Conservation (phyloP, 2,797 vertebrate genomes). For the Anabacerthia variegaticeps region DNA sequence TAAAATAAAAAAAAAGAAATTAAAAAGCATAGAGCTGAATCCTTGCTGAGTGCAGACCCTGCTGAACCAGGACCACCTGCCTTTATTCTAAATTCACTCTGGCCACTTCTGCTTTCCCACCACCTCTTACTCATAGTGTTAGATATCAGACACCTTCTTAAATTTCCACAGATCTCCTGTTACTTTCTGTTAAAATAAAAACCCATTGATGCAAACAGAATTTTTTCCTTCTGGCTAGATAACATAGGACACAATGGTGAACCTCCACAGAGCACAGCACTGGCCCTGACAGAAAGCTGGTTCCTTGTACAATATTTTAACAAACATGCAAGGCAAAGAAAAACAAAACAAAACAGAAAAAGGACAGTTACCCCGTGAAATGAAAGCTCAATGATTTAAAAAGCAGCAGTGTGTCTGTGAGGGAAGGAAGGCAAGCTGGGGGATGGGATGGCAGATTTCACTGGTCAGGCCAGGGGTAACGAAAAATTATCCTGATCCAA, state of each 20-base stretch:
- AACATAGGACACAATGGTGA: neutral
- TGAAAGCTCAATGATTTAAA: slow-evolving; percentile 39
- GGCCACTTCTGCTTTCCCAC: neutral
- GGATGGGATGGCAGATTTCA: neutral
- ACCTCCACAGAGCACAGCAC: neutral
- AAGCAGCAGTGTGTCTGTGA: neutral
- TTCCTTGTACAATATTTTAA: neutral
- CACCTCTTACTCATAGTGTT: neutral
- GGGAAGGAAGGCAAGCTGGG: neutral
- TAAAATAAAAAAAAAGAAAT: neutral
- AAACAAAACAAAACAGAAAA: neutral
- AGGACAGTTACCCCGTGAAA: slow-evolving; percentile 8
- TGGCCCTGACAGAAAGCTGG: neutral
- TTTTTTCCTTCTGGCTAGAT: neutral
- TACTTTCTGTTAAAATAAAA: neutral
- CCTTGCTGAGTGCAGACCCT: neutral
- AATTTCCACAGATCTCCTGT: neutral
- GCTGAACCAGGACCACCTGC: neutral
- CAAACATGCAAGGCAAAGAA: neutral
- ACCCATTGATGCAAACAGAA: neutral
- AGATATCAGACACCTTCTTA: neutral
- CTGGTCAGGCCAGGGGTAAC: slow-evolving; percentile 7
- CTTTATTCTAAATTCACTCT: neutral
- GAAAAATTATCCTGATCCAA: slow-evolving; percentile 38
- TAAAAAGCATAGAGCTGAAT: neutral